These are phyloP conservation scores for Cebus imitator DNA, from an alignment of 2,113 vertebrate genomes.

Conservation along the genomic window DNA sequence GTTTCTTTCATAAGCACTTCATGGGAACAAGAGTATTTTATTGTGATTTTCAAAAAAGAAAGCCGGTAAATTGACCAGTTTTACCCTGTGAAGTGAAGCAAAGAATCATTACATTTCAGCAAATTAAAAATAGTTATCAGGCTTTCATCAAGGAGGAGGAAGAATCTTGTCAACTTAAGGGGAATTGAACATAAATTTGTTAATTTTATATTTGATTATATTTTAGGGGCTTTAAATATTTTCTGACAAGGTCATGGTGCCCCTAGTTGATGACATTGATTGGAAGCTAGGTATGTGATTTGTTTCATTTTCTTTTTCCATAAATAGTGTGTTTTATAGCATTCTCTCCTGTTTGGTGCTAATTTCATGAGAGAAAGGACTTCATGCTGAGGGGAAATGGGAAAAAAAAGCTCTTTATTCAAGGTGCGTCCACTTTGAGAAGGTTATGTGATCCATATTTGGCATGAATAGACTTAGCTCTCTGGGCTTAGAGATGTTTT, in stretches of 20 bases:
- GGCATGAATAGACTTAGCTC: not conserved
- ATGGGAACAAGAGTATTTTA: constrained; percentile 19
- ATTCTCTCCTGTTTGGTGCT: not conserved
- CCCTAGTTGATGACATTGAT: not conserved
- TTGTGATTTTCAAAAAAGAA: not conserved
- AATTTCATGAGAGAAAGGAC: not conserved
- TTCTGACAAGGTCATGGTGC: not conserved
- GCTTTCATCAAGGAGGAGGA: not conserved
- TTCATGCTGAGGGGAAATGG: not conserved
- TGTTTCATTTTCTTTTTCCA: not conserved
- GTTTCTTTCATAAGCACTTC: constrained; percentile 37
- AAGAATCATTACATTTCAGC: not conserved
- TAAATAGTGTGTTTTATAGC: not conserved
- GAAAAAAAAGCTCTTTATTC: not conserved
- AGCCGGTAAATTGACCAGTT: not conserved
- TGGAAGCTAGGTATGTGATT: not conserved
- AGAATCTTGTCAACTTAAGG: not conserved
- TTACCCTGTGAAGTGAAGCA: not conserved
- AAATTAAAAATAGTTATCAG: not conserved
- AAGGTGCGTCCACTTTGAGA: not conserved
- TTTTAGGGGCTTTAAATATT: not conserved
- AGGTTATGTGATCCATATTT: not conserved
- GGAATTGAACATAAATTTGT: not conserved
- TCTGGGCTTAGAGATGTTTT: not conserved
- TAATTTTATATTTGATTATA: not conserved